Evolutionary conservation across 2,888 invertebrate genomes (phyloP).

Genomic region (Rhagium mordax): DNA sequence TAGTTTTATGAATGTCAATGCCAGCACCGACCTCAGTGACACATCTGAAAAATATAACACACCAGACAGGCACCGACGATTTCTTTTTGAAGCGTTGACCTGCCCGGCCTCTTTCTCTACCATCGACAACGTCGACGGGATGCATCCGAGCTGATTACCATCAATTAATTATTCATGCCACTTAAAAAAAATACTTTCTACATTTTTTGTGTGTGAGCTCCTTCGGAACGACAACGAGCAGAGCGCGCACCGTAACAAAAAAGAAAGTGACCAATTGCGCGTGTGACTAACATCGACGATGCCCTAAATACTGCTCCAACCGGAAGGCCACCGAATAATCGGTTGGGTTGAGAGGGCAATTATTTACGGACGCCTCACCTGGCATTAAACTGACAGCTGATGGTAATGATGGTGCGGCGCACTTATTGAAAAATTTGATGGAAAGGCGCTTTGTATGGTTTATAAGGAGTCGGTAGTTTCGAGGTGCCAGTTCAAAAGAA

Average conservation of each 20-base stretch:
- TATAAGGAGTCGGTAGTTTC: neutral
- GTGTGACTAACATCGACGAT: neutral
- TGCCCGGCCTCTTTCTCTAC: neutral
- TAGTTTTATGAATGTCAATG: too few relatives aligned
- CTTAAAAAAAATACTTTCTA: slow-evolving; percentile 20
- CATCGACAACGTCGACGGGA: too few relatives aligned
- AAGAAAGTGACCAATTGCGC: slow-evolving; percentile 7
- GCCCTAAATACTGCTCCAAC: slow-evolving; percentile 15
- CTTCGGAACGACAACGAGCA: neutral
- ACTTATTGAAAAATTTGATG: neutral
- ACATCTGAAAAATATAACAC: neutral
- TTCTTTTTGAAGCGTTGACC: neutral
- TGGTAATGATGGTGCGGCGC: neutral
- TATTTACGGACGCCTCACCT: neutral
- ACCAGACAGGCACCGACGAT: neutral
- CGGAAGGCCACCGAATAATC: slow-evolving; percentile 15
- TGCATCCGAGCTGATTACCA: neutral
- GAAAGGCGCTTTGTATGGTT: neutral
- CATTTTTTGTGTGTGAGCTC: neutral
- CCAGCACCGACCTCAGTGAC: neutral
- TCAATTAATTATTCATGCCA: neutral
- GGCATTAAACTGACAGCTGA: slow-evolving; percentile 1
- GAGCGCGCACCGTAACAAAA: neutral
- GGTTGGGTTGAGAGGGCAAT: neutral
- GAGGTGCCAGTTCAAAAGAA: neutral